Evolutionary conservation across 2,113 vertebrate species (phyloP).

Genomic region (Python bivittatus): DNA sequence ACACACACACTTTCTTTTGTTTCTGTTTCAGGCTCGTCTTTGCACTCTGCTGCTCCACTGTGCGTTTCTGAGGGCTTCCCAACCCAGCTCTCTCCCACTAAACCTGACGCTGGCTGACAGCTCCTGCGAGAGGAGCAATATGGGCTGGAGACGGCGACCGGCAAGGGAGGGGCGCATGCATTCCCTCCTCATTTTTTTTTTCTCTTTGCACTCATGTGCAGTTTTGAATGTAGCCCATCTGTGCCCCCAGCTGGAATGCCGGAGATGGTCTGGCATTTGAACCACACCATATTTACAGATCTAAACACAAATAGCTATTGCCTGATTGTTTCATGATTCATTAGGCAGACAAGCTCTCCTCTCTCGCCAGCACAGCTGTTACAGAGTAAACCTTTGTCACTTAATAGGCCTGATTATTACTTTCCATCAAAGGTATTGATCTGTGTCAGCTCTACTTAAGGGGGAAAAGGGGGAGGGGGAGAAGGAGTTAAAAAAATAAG

Average conservation of each 20-base stretch:
- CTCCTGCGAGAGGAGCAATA: conserved; percentile 82
- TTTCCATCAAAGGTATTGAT: conserved; percentile 99
- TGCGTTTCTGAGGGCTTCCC: not conserved
- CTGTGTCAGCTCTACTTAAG: conserved; percentile 91
- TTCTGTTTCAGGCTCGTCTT: not conserved
- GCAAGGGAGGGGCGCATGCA: not conserved
- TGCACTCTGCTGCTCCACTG: not conserved
- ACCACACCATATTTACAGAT: conserved; percentile 99
- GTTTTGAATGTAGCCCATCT: conserved; percentile 98
- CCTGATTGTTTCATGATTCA: conserved; percentile 99
- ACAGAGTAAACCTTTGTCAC: conserved; percentile 99
- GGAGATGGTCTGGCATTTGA: conserved; percentile 99
- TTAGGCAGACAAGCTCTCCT: conserved; percentile 99
- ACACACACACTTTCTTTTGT: not conserved
- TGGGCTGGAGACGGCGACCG: conserved; percentile 68
- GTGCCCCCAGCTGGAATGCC: conserved; percentile 99
- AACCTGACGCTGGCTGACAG: conserved; percentile 55
- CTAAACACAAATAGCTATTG: conserved; percentile 99
- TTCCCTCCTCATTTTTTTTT: not conserved
- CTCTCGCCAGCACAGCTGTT: conserved; percentile 99
- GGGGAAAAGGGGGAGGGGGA: conserved; percentile 71
- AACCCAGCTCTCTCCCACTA: conserved; percentile 4
- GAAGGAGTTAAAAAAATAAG: not conserved
- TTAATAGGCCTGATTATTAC: conserved; percentile 99
- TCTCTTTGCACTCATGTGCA: conserved; percentile 80